These are phyloP conservation scores for Gymnoscopelus braueri DNA, from an alignment of 2,797 vertebrate genomes.

Conservation along the genomic window DNA sequence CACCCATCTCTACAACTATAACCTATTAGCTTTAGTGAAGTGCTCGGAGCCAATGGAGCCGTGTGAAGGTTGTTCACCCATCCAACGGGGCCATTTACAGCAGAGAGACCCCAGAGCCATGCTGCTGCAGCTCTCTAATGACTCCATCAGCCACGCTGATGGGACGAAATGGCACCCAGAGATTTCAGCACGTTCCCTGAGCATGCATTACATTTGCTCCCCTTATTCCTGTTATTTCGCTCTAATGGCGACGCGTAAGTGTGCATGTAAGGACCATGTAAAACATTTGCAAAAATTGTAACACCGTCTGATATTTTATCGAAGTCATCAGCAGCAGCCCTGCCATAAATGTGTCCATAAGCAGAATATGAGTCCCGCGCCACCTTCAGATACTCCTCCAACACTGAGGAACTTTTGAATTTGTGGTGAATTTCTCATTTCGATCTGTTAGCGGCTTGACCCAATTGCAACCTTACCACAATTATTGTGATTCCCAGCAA, in stretches of 20 bases:
- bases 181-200: slow-evolving; percentile 85
- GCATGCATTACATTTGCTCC: slow-evolving; percentile 83
- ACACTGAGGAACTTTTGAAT: not conserved
- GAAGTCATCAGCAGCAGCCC: not conserved
- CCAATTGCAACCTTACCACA: slow-evolving; percentile 43
- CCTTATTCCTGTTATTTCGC: slow-evolving; percentile 61
- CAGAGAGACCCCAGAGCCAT: slow-evolving; percentile 78
- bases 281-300: slow-evolving; percentile 29
- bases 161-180: slow-evolving; percentile 89
- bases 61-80: slow-evolving; percentile 77
- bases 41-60: slow-evolving; percentile 62
- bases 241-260: slow-evolving; percentile 47
- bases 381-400: slow-evolving; percentile 23
- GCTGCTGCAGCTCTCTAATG: slow-evolving; percentile 84
- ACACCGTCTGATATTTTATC: slow-evolving; percentile 14
- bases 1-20: slow-evolving; percentile 62
- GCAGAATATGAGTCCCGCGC: not conserved
- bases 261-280: slow-evolving; percentile 45
- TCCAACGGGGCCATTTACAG: slow-evolving; percentile 82
- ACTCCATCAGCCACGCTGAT: slow-evolving; percentile 88
- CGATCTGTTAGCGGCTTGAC: slow-evolving; percentile 50
- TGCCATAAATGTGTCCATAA: slow-evolving; percentile 1
- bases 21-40: slow-evolving; percentile 74
- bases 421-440: slow-evolving; percentile 35
- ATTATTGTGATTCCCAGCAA: slow-evolving; percentile 63